These are phyloP conservation scores for Amiota minor DNA, from an alignment of 2,888 invertebrate species.

Conservation along the genomic window DNA sequence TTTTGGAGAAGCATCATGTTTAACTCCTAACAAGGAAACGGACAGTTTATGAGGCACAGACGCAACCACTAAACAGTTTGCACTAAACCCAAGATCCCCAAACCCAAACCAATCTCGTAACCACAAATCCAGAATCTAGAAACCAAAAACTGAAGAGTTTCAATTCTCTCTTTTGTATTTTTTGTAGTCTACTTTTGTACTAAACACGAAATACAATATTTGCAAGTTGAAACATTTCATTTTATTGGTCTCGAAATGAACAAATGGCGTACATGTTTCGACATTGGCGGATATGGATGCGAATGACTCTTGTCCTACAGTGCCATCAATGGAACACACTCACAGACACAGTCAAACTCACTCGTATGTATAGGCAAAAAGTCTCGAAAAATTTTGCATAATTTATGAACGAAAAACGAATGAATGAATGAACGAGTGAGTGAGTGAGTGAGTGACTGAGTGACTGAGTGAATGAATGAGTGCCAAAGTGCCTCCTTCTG, in stretches of 20 bases:
- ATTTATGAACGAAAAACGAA: slow-evolving; percentile 51
- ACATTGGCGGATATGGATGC: slow-evolving; percentile 12
- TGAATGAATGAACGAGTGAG: neutral
- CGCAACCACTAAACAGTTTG: slow-evolving; percentile 49
- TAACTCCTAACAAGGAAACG: slow-evolving; percentile 27
- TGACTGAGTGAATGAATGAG: neutral
- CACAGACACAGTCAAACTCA: slow-evolving; percentile 33
- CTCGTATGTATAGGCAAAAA: slow-evolving; percentile 40
- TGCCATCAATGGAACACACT: slow-evolving; percentile 31
- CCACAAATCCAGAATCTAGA: neutral
- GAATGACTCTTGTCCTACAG: no score
- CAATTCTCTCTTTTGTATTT: neutral
- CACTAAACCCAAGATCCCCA: neutral
- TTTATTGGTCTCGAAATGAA: slow-evolving; percentile 71
- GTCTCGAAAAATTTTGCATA: slow-evolving; percentile 59
- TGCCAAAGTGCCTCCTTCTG: neutral
- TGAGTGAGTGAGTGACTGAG: neutral
- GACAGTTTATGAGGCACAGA: slow-evolving; percentile 64
- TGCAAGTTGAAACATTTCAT: slow-evolving; percentile 68
- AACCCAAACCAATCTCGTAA: neutral
- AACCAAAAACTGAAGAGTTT: neutral
- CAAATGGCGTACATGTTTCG: slow-evolving; percentile 64
- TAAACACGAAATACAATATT: slow-evolving; percentile 56
- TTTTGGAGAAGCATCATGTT: neutral
- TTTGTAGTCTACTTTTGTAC: slow-evolving; percentile 11